Conservation (phyloP, 2,888 invertebrate species). For the Alsophila aescularia region DNA sequence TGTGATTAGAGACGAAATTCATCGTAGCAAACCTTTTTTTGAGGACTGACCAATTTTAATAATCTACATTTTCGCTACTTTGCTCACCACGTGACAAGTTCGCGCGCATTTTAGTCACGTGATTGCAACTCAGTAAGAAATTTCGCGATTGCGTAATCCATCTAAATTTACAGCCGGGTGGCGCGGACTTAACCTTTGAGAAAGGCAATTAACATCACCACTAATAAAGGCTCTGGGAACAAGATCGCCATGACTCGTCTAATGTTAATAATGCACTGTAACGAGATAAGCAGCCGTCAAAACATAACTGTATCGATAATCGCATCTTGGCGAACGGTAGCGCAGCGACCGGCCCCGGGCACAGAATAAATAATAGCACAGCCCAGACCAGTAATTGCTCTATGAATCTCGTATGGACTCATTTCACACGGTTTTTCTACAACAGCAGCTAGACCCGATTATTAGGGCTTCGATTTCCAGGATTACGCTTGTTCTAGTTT, state of each 20-base stretch:
- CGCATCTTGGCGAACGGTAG: constrained; percentile 71
- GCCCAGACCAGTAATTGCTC: constrained; percentile 63
- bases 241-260: constrained; percentile 59
- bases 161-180: constrained; percentile 49
- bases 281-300: constrained; percentile 71
- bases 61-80: too few relatives aligned
- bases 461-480: too few relatives aligned
- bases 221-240: constrained; percentile 55
- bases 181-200: constrained; percentile 57
- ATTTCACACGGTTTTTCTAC: constrained; percentile 71
- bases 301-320: constrained; percentile 78
- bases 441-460: constrained; percentile 11
- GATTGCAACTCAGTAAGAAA: neutral
- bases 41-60: too few relatives aligned
- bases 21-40: too few relatives aligned
- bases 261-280: constrained; percentile 59
- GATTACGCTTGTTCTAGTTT: too few relatives aligned
- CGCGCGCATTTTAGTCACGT: too few relatives aligned
- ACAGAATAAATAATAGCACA: too few relatives aligned
- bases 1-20: too few relatives aligned
- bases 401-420: constrained; percentile 69
- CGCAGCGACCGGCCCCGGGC: constrained; percentile 55
- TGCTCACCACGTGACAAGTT: too few relatives aligned
- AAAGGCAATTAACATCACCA: constrained; percentile 64
- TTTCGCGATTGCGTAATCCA: constrained; percentile 54